phyloP scores from a whole-genome alignment of 2,888 invertebrate species.

The Dascillus cervinus region DNA sequence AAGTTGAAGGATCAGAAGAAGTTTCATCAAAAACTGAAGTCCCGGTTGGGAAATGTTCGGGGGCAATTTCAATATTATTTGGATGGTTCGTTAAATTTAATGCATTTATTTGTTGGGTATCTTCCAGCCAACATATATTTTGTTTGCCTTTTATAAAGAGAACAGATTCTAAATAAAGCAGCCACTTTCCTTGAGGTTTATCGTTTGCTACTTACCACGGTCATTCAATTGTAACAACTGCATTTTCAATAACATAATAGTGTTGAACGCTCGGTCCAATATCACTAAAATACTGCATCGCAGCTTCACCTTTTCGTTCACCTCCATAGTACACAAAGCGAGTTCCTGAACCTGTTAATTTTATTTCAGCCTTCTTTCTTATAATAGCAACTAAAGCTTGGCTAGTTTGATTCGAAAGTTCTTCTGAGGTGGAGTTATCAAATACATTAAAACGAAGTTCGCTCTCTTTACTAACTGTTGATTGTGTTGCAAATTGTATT shows the following conservation, averaged over 20 bases:
- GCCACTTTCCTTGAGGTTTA: constrained; percentile 73
- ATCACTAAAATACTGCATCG: constrained; percentile 76
- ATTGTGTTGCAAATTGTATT: constrained; percentile 62
- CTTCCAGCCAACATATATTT: too few species aligned
- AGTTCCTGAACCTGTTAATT: constrained; percentile 64
- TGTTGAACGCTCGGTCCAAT: constrained; percentile 77
- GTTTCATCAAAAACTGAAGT: too few species aligned
- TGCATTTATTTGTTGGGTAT: too few species aligned
- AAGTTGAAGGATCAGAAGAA: too few species aligned
- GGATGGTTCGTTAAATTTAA: too few species aligned
- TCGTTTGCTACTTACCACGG: constrained; percentile 78
- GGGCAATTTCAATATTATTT: too few species aligned
- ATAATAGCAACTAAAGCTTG: constrained; percentile 55
- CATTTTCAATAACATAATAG: constrained; percentile 74
- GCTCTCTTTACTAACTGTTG: constrained; percentile 63
- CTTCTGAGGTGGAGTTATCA: constrained; percentile 81
- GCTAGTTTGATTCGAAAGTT: constrained; percentile 47
- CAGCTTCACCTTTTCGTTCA: constrained; percentile 73
- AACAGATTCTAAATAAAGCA: constrained; percentile 82
- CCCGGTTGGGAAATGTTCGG: too few species aligned
- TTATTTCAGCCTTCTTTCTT: constrained; percentile 69
- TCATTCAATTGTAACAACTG: constrained; percentile 77
- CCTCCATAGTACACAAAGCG: constrained; percentile 88
- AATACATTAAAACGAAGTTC: constrained; percentile 65
- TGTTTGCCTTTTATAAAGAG: too few species aligned